These are phyloP conservation scores for Ceratitis capitata DNA, from an alignment of 1,140 invertebrate genomes.

Conservation along the genomic window DNA sequence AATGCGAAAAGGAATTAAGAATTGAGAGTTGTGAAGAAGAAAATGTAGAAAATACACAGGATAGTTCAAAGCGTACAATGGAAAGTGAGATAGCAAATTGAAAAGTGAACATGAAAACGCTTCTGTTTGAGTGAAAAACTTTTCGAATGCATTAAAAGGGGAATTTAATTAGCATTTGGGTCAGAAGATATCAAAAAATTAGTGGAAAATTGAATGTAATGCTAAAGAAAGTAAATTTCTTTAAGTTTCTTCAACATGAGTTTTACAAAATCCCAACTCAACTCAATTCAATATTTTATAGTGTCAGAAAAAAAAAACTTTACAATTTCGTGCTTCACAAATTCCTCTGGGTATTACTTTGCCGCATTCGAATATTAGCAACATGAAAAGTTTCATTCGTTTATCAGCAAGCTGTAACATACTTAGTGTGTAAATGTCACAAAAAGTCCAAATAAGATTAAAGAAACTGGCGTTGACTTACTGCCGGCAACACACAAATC, in stretches of 20 bases:
- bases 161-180: background rate
- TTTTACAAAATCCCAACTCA: too few species aligned
- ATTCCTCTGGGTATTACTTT: background rate
- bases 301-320: background rate
- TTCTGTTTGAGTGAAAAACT: constrained; percentile 12
- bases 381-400: background rate
- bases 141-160: background rate
- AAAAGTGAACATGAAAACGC: background rate
- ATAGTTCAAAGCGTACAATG: background rate
- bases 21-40: background rate
- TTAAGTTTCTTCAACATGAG: too few species aligned
- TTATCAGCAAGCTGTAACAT: background rate
- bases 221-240: too few species aligned
- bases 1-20: background rate
- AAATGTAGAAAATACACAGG: background rate
- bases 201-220: background rate
- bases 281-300: background rate
- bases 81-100: background rate
- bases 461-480: background rate
- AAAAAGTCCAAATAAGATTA: background rate
- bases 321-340: background rate
- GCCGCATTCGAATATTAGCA: background rate
- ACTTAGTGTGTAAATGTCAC: background rate
- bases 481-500: background rate
- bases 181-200: background rate